These are phyloP conservation scores for Epizoanthus stellaris DNA, from an alignment of 92 coral and sea anemone species.

Conservation along the genomic window DNA sequence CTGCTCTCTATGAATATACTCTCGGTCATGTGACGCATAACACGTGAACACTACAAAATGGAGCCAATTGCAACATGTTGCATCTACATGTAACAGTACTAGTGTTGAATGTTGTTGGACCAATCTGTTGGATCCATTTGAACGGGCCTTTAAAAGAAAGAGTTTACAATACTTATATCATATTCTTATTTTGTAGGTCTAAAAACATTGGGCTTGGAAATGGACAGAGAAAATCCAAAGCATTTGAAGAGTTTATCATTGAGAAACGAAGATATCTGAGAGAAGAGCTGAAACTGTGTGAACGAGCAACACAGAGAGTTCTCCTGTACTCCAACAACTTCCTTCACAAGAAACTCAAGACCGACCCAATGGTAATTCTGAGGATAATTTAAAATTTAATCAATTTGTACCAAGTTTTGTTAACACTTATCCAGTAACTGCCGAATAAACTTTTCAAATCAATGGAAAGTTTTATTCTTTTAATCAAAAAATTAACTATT, in stretches of 20 bases:
- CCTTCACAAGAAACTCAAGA: constrained; percentile 94
- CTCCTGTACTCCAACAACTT: constrained; percentile 94
- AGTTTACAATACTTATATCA: too few relatives aligned
- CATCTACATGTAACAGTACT: too few relatives aligned
- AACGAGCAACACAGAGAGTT: constrained; percentile 93
- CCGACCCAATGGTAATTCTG: constrained; percentile 86
- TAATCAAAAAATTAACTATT: too few relatives aligned
- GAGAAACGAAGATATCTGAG: constrained; percentile 83
- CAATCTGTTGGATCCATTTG: too few relatives aligned
- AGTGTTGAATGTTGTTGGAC: too few relatives aligned
- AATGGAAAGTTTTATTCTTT: neutral
- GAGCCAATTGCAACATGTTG: too few relatives aligned
- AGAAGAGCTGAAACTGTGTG: constrained; percentile 80
- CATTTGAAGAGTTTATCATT: constrained; percentile 85
- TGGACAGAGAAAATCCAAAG: constrained; percentile 95
- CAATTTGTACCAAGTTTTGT: neutral
- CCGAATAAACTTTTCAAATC: neutral
- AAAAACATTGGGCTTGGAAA: constrained; percentile 96
- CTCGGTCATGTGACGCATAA: too few relatives aligned
- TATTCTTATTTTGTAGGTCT: constrained; percentile 49
- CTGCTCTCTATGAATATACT: too few relatives aligned
- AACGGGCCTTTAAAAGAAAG: too few relatives aligned
- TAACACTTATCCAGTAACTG: neutral
- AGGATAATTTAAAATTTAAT: too few relatives aligned
- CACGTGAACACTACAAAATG: too few relatives aligned